phyloP scores from a whole-genome alignment of 1,140 invertebrate genomes.

The Manduca sexta region DNA sequence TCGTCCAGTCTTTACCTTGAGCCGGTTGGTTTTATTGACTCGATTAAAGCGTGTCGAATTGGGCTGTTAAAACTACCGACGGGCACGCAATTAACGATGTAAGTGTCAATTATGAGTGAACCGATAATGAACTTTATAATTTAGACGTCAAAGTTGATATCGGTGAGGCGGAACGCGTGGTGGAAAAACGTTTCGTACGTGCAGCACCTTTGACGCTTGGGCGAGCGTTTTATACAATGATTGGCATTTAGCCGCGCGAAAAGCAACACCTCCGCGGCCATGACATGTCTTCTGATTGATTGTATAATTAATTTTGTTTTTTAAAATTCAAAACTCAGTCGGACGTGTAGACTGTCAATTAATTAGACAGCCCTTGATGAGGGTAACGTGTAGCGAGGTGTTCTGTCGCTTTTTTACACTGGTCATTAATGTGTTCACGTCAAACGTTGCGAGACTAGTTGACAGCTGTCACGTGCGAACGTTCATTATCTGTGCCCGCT shows the following conservation, averaged over 20 bases:
- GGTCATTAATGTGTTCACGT: constrained; percentile 37
- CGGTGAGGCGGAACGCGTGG: not conserved
- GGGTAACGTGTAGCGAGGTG: constrained; percentile 42
- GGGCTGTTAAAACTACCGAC: constrained; percentile 47
- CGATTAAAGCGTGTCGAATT: constrained; percentile 62
- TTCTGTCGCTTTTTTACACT: constrained; percentile 40
- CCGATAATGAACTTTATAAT: constrained; percentile 19
- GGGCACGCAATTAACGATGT: constrained; percentile 10
- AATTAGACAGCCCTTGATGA: constrained; percentile 54
- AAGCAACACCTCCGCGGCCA: constrained; percentile 56
- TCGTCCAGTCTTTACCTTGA: constrained; percentile 42
- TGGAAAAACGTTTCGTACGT: constrained; percentile 16
- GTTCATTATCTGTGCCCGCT: not conserved
- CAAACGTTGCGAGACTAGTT: constrained; percentile 28
- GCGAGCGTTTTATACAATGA: constrained; percentile 57
- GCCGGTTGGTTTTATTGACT: constrained; percentile 45
- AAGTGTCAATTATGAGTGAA: constrained; percentile 3
- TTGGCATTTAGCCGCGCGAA: constrained; percentile 61
- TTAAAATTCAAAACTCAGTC: constrained; percentile 46
- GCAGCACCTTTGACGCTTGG: constrained; percentile 25
- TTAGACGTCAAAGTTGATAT: constrained; percentile 21
- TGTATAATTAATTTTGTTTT: constrained; percentile 65
- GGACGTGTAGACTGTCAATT: constrained; percentile 56
- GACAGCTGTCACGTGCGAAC: constrained; percentile 43
- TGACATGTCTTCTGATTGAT: constrained; percentile 60